Conservation (phyloP, 2,888 invertebrate species). For the Ischnura elegans region DNA sequence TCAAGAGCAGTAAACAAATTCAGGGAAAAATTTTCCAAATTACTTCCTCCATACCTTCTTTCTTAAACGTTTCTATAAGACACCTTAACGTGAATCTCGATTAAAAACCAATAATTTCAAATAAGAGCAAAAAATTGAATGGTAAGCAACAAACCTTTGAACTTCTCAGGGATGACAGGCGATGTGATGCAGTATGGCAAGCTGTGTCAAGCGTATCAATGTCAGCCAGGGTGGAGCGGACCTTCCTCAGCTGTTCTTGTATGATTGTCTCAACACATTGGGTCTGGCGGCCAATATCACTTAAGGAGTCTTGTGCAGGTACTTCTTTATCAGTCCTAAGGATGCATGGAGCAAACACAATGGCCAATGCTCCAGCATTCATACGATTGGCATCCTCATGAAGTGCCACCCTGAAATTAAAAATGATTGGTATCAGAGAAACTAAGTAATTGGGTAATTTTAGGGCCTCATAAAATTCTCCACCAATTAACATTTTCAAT, state of each 20-base stretch:
- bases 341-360: constrained; percentile 97
- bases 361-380: constrained; percentile 94
- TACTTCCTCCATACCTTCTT: too few species aligned
- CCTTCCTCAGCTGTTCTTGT: constrained; percentile 90
- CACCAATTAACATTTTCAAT: too few species aligned
- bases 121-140: too few species aligned
- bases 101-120: too few species aligned
- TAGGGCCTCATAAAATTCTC: too few species aligned
- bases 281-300: constrained; percentile 93
- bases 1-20: too few species aligned
- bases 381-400: constrained; percentile 94
- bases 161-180: constrained; percentile 88
- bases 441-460: too few species aligned
- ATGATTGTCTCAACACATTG: constrained; percentile 95
- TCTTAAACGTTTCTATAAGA: too few species aligned
- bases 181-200: constrained; percentile 89
- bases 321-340: constrained; percentile 91
- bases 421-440: constrained; percentile 49
- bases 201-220: constrained; percentile 94
- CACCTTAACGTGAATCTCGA: too few species aligned
- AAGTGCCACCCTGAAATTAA: constrained; percentile 84
- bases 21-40: too few species aligned
- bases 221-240: constrained; percentile 91
- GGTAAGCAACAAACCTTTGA: constrained; percentile 81
- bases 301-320: constrained; percentile 94